Base-by-base conservation (phyloP, 2,113 vertebrate species). In the Marmota monax region DNA sequence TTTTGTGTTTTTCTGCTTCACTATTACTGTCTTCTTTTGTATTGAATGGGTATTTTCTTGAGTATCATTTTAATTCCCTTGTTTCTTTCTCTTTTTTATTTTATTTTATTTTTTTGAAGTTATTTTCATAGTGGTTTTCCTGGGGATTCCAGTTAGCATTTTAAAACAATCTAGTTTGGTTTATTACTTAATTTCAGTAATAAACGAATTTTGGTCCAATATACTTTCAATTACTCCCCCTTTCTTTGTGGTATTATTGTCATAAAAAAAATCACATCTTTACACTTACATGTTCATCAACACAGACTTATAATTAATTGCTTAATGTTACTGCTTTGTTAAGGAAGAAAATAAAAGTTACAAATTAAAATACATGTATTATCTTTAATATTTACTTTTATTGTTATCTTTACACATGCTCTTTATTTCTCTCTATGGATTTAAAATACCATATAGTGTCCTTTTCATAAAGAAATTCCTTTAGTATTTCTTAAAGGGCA, bases 101-200 rank as follows among this genome's bases (percentile, higher is more conserved):
- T 84, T 85, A 39, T 39, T 39, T 39, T 39, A 39, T 34, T 45
- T 39, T 87, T 87, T 37, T 77, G 7, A 25, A 70, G 20, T 76
- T 73, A 22, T 48, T 85, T 90, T 69, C 12, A 90, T 79, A 79
- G 73, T 73, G 56, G 65, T 82, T 76, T 53, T 48, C 34, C 61
- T 39, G 58, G 27, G 70, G 61, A 83, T 96, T 93, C 70, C 32
- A 84, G 7, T 92, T 94, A 94, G 74, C 69, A 63, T 77, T 78
- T 82, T 93, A 87, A 90, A 92, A 90, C 2, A 37, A 12, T 80
- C 27, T 92, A 51, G 74, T 90, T 88, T 92, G 67, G 17, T 96
- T 84, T 73, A 84, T 56, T 84, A 67, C 45, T 67, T 74, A 39
- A 58, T 80, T 89, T 96, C 34, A 85, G 0, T 69, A 76, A 42